Evolutionary conservation across 2,113 vertebrate genomes (phyloP).

Genomic region (Cinclus mexicanus): DNA sequence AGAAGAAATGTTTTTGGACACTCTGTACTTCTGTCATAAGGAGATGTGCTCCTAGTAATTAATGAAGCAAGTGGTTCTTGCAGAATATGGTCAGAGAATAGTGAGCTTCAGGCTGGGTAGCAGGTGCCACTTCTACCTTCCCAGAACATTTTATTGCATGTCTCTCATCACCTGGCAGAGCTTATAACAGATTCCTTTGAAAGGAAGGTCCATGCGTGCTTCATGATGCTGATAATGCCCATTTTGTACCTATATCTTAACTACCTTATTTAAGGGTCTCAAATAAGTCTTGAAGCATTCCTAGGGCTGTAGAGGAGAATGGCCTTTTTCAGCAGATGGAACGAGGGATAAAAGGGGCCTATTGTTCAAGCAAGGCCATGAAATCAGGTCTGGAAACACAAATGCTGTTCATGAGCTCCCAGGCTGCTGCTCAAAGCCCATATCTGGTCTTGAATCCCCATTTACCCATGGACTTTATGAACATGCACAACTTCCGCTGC

Average conservation of each 20-base stretch:
- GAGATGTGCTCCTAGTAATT: neutral
- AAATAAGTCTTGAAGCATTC: neutral
- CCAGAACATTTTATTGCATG: neutral
- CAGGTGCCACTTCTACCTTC: neutral
- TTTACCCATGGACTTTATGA: neutral
- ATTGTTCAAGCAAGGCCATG: accelerated
- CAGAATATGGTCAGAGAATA: neutral
- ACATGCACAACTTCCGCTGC: neutral
- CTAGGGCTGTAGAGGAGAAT: neutral
- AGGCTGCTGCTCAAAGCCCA: neutral
- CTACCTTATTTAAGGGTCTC: neutral
- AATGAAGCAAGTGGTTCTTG: neutral
- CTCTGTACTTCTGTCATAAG: neutral
- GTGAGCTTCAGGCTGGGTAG: neutral
- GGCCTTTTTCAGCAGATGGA: neutral
- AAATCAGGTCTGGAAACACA: neutral
- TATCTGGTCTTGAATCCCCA: neutral
- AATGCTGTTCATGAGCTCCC: accelerated
- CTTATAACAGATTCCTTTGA: neutral
- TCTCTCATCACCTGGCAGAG: neutral
- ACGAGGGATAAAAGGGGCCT: neutral
- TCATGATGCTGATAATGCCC: neutral
- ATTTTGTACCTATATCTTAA: neutral
- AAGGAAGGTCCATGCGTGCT: neutral
- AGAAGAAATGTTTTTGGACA: neutral